Evolutionary conservation across 2,888 invertebrate genomes (phyloP), one percentile per base, ranked within the genome.

Genomic region (Onchidella celtica): DNA sequence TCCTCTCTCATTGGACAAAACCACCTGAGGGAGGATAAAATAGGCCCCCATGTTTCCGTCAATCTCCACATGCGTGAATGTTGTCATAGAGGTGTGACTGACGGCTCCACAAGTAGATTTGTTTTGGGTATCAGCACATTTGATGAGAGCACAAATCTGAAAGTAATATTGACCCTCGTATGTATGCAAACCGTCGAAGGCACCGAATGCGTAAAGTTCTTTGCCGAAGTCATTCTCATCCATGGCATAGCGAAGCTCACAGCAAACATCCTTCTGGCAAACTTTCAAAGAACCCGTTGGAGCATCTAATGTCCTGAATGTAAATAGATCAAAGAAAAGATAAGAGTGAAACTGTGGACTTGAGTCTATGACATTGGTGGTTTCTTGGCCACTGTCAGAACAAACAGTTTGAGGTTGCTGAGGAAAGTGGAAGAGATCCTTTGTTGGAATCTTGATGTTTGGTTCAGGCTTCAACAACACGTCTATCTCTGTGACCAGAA

Each of bases 161-260:
- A 89, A 78, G 83, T 88, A 90, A 72, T 89, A 90, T 4, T 83
- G 61, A 0, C 89, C 90, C 36, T 89, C 84, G 21, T 84, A 77
- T 3, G 86, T 87, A 81, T 90, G 90, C 1, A 88, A 79, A 0
- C 90, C 89, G 72, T 89, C 86, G 79, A 90, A 90, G 0, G 88
- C 90, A 0, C 90, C 91, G 65, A 91, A 85, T 0, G 88, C 91
- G 76, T 86, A 91, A 4, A 82, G 59, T 9, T 85, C 85, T 2
- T 77, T 66, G 0, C 80, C 70, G 14, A 59, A 61, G 0, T n/a
- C 0, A 21, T n/a, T 57, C 9, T 75, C 40, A 6, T 4, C 17
- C 36, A 81, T 59, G 21, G 61, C 32, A 69, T 88, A 90, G 17
- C 83, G 65, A 6, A 89, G 77, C 32, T 40, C 76, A 65, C 91